Base-by-base conservation (phyloP, 2,888 invertebrate genomes). In the Subacronicta megacephala region DNA sequence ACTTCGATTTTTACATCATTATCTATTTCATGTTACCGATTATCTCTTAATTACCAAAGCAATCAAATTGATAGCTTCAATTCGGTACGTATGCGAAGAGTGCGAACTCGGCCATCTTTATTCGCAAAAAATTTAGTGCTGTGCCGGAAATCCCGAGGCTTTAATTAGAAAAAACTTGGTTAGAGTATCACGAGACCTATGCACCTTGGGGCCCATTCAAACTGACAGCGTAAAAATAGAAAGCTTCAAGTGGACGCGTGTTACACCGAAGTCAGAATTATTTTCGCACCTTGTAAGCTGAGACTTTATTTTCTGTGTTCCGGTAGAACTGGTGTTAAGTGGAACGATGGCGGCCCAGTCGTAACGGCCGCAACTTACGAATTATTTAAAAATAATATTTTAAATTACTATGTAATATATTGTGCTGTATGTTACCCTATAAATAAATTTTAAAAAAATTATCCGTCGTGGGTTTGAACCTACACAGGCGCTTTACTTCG, bases 151-250 rank as follows among this genome's bases (percentile, higher is more conserved):
- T 77, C 78, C 72, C 72, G 67, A 63, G 55, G 67, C 72, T 78
- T 80, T 84, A 88, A 90, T 90, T 89, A 88, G 82, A 85, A 85
- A 83, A 84, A 81, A 78, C 61, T 69, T 64, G 62, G 67, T 45
- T 54, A 35, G 38, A 61, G 72, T 77, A 80, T 76, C 67, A 61
- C 77, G 78, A 80, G 85, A 87, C 85, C 85, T 85, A 81, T 88
- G 84, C 88, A 84, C 87, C 87, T 87, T 82, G 80, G 82, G 81
- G 74, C 78, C 80, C 85, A 82, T 84, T 87, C 85, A 79, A 73
- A 81, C 87, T 84, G 90, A 85, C 88, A 79, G 82, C 73, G 80
- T 84, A 88, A 88, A 91, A 92, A 92, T 90, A 91, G 87, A 87
- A 74, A 77, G 79, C 65, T 63, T 75, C 66, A 70, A 75, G 71